Evolutionary conservation across 2,888 invertebrate species (phyloP).

Genomic region (Microplitis manilae): DNA sequence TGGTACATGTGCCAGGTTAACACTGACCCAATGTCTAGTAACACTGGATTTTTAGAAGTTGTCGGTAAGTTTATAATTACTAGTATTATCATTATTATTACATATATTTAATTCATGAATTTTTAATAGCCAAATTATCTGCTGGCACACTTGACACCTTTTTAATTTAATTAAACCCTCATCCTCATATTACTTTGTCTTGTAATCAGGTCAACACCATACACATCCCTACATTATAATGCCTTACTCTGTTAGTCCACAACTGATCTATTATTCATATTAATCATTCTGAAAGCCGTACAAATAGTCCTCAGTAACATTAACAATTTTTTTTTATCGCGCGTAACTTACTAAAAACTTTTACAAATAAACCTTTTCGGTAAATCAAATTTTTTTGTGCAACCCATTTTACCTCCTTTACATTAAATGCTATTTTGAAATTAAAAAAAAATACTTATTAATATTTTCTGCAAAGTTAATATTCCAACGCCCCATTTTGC

Average conservation of each 20-base stretch:
- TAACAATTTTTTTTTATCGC: background rate
- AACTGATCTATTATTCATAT: background rate
- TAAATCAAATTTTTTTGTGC: no score
- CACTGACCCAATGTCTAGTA: constrained; percentile 74
- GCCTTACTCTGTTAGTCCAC: background rate
- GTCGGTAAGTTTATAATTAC: constrained; percentile 68
- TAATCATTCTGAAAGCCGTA: background rate
- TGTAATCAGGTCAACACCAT: constrained; percentile 4
- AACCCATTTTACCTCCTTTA: no score
- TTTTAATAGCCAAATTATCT: background rate
- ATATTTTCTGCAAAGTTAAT: no score
- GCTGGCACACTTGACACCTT: background rate
- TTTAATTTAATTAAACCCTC: constrained; percentile 21
- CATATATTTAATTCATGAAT: constrained; percentile 6
- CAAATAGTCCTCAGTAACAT: background rate
- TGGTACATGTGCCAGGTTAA: constrained; percentile 72
- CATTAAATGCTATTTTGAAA: no score
- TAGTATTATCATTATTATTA: background rate
- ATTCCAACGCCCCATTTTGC: no score
- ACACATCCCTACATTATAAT: background rate
- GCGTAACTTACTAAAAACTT: no score
- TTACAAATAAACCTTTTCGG: no score
- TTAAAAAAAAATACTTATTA: no score
- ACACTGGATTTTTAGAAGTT: constrained; percentile 73
- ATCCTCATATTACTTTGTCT: constrained; percentile 9